Percentiles rank a stretch among this genome's conserved stretches.
Conservation (phyloP, 2,113 vertebrate genomes). For the Eudyptes chrysolophus region DNA sequence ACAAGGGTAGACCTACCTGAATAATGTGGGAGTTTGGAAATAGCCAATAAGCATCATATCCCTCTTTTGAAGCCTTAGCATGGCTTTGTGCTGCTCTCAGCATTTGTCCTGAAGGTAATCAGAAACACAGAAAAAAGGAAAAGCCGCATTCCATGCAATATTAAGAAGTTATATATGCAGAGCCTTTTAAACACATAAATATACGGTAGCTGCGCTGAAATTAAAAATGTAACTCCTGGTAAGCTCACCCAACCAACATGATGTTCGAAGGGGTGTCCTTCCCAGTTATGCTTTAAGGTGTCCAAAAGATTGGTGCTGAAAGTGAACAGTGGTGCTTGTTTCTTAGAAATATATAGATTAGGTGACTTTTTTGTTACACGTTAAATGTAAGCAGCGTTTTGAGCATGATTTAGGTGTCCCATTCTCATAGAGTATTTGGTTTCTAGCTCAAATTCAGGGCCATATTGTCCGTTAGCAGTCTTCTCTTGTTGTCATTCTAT, state of each 20-base stretch:
- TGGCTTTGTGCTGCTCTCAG: neutral
- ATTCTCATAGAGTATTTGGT: neutral
- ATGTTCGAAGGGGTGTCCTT: neutral
- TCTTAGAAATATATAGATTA: neutral
- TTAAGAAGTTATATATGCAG: neutral
- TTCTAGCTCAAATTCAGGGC: constrained; percentile 34
- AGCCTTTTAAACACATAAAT: neutral
- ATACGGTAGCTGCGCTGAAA: constrained; percentile 2
- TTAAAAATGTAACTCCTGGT: neutral
- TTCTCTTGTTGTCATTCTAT: neutral
- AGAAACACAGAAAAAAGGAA: neutral
- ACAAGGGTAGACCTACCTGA: neutral
- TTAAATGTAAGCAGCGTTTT: neutral
- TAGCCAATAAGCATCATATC: neutral
- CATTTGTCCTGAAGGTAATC: neutral
- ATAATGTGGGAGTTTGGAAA: neutral
- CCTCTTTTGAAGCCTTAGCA: neutral
- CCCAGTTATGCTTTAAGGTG: neutral
- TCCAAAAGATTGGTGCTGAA: neutral
- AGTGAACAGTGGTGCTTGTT: neutral
- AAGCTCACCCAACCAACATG: neutral
- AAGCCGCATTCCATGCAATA: neutral
- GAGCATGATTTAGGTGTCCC: neutral
- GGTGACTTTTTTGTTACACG: neutral
- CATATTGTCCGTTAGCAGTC: neutral